phyloP scores from a whole-genome alignment of 1,140 invertebrate genomes.

The Drosophila lini region DNA sequence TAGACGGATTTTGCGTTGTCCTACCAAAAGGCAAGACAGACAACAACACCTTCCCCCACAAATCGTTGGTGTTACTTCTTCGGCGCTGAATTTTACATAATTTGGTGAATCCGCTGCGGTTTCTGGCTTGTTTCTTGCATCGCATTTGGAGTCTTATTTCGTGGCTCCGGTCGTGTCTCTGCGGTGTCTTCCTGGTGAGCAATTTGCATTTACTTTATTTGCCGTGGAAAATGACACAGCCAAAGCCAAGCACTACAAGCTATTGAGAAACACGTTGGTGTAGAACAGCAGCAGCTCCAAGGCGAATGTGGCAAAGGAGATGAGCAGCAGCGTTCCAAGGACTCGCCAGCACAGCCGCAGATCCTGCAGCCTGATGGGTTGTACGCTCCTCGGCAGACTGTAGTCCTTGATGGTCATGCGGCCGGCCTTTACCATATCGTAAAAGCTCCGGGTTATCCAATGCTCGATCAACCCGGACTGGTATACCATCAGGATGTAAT shows the following conservation, averaged over 20 bases:
- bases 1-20: slow-evolving; percentile 44
- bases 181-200: slow-evolving; percentile 68
- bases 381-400: slow-evolving; percentile 10
- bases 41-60: slow-evolving; percentile 33
- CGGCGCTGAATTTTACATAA: slow-evolving; percentile 59
- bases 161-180: slow-evolving; percentile 58
- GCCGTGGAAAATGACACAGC: slow-evolving; percentile 43
- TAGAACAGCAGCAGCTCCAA: slow-evolving; percentile 61
- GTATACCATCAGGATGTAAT: slow-evolving; percentile 9
- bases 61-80: slow-evolving; percentile 47
- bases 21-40: slow-evolving; percentile 23
- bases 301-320: slow-evolving; percentile 36
- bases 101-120: slow-evolving; percentile 66
- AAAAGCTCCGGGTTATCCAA: slow-evolving; percentile 49
- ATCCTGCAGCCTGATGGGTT: slow-evolving; percentile 25
- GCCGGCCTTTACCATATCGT: slow-evolving; percentile 59
- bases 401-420: slow-evolving; percentile 61
- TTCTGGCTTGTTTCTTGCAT: slow-evolving; percentile 45
- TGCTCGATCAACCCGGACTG: slow-evolving; percentile 36
- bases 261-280: slow-evolving; percentile 58
- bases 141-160: slow-evolving; percentile 56
- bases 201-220: slow-evolving; percentile 77
- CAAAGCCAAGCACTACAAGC: slow-evolving; percentile 43
- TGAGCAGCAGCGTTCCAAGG: slow-evolving; percentile 12
- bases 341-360: slow-evolving; percentile 14